Base-by-base conservation (phyloP, 2,797 vertebrate species). In the Periparus ater region DNA sequence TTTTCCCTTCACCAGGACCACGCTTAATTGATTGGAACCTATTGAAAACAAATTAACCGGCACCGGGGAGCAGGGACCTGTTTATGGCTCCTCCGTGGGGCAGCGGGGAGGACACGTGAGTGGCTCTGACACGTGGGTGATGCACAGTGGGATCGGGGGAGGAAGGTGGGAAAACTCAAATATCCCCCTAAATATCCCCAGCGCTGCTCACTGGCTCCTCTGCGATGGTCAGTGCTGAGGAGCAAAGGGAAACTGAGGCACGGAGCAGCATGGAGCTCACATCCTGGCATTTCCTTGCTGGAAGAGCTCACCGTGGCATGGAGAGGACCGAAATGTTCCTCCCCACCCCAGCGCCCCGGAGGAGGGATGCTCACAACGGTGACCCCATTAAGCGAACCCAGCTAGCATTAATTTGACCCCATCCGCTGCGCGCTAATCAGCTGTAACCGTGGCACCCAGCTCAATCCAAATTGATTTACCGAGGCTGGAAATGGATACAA, bases 401-500 rank as follows among this genome's bases (percentile, higher is more conserved):
- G 95, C 94, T 70, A 74, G 95, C 97, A 96, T 97, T 97, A 97
- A 98, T 97, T 96, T 97, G 97, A 97, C 98, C 97, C 96, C 96
- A 98, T 91, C 96, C 90, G 90, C 97, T 76, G 50, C 83, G 50
- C 77, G 89, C 97, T 98, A 98, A 98, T 98, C 97, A 98, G 98
- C 97, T 96, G 97, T 97, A 96, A 97, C 97, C 71, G 97, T 95
- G 97, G 98, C 98, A 97, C 97, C 97, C 96, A 88, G 97, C 97
- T 98, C 98, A 97, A 98, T 98, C 96, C 97, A 98, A 98, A 98
- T 98, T 98, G 98, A 98, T 98, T 98, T 98, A 98, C 97, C 16
- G 94, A 97, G 97, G 80, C 97, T 97, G 97, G 97, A 97, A 98
- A 98, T 98, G 98, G 98, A 98, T 97, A 97, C 98, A 98, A 98